Conservation (phyloP, 35 echinoderm and acorn worm genomes). For the Amphiura filiformis region DNA sequence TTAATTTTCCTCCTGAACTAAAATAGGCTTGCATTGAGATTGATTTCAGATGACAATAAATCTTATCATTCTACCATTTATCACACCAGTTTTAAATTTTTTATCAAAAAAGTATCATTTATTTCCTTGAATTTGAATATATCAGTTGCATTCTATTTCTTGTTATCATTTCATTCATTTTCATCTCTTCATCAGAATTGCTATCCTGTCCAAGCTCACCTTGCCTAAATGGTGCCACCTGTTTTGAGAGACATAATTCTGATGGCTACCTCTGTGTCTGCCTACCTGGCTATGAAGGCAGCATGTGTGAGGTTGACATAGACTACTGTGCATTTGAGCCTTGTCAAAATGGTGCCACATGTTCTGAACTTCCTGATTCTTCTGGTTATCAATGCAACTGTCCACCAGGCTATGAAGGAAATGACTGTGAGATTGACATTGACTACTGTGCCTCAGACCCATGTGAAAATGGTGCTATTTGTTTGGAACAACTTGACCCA, state of each 20-base stretch:
- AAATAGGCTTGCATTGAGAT: no score
- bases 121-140: conserved; percentile 30
- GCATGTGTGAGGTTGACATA: conserved; percentile 29
- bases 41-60: no score
- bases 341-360: conserved; percentile 53
- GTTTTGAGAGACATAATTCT: conserved; percentile 10
- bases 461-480: conserved; percentile 31
- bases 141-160: conserved; percentile 46
- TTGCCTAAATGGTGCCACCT: conserved; percentile 78
- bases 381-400: conserved; percentile 49
- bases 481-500: neutral
- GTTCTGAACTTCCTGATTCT: neutral
- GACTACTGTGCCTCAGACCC: conserved; percentile 7
- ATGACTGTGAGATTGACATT: conserved; percentile 45
- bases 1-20: no score
- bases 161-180: no score
- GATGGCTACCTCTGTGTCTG: conserved; percentile 53
- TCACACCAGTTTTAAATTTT: no score
- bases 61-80: no score
- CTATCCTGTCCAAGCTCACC: no score
- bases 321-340: conserved; percentile 31
- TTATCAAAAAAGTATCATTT: no score
- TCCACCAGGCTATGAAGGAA: conserved; percentile 46
- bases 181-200: no score
- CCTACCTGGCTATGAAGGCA: conserved; percentile 47